Evolutionary conservation across 1,140 invertebrate genomes (phyloP), one percentile per base, ranked within the genome.

Genomic region (Listronotus oregonensis): DNA sequence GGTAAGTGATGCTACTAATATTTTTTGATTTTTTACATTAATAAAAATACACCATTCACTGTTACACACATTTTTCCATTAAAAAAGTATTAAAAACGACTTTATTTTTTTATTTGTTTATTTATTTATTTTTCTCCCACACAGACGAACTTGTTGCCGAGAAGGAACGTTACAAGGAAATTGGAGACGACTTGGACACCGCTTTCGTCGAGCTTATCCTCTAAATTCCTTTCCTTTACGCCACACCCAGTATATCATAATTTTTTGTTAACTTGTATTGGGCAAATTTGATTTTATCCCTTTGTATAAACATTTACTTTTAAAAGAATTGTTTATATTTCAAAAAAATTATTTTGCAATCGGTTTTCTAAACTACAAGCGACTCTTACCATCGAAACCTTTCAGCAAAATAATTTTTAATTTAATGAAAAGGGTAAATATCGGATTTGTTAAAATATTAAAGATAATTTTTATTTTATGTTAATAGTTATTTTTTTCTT

Each of bases 131-230:
- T 15, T 44, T 42, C 6, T 52, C 31, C 42, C 14, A 14, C 17
- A 44, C 90, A 99, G 97, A 99, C 90, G 97, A 99, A 82, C 89
- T 99, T 83, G 93, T 99, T 77, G 89, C 90, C 78, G 96, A 98
- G 83, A 99, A 99, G 88, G 96, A 99, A 85, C 96, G 96, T 82
- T 99, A 97, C 92, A 99, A 98, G 86, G 90, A 94, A 81, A 97
- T 99, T 84, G 96, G 95, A 81, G 97, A 99, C 86, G 97, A 99
- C 82, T 87, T 99, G 87, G 97, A 99, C 84, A 90, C 90, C 78
- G 97, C 97, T 73, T 98, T 99, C 86, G 90, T 94, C 79, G 96
- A 99, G 83, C 89, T 99, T 81, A 97, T 97, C 83, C 72, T 79
- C 57, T 78, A 79, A 78, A 73, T 69, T 58, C 31, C 17, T 37